A percentile compares a stretch with the other conserved stretches of the same genome.
Evolutionary conservation across 2,797 vertebrate species (phyloP).

Genomic region (Rhabdophis nuchalis): DNA sequence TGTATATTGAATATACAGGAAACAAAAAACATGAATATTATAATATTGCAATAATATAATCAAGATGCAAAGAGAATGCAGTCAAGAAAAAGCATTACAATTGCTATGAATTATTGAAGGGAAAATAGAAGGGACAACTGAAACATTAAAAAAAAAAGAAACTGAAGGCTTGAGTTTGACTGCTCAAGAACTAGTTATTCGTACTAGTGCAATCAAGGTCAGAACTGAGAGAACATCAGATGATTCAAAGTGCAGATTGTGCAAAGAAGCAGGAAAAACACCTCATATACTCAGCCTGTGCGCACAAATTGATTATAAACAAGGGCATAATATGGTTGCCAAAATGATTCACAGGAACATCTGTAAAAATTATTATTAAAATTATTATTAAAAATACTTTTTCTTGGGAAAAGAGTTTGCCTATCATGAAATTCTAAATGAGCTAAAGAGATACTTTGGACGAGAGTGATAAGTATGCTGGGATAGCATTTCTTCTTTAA

Average conservation of each 20-base stretch:
- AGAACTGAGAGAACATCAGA: not conserved
- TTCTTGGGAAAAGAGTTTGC: not conserved
- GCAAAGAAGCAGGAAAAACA: not conserved
- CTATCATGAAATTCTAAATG: not conserved
- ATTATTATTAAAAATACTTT: no score
- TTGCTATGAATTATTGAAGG: not conserved
- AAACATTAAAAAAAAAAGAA: not conserved
- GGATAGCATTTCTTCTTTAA: not conserved
- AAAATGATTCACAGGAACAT: not conserved
- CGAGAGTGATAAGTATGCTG: not conserved
- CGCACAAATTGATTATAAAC: not conserved
- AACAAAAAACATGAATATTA: not conserved
- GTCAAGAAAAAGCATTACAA: not conserved
- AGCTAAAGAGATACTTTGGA: not conserved
- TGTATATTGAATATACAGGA: not conserved
- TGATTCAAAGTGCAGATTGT: not conserved
- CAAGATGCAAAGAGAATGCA: not conserved
- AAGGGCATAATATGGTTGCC: not conserved
- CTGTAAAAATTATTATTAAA: not conserved
- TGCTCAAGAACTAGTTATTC: not conserved
- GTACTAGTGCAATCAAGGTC: not conserved
- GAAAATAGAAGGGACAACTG: not conserved
- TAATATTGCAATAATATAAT: not conserved
- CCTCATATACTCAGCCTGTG: not conserved
- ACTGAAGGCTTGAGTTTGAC: not conserved